Evolutionary conservation across 2,797 vertebrate species (phyloP), one percentile per base, ranked within the genome.

Genomic region (Gymnoscopelus microlampas): DNA sequence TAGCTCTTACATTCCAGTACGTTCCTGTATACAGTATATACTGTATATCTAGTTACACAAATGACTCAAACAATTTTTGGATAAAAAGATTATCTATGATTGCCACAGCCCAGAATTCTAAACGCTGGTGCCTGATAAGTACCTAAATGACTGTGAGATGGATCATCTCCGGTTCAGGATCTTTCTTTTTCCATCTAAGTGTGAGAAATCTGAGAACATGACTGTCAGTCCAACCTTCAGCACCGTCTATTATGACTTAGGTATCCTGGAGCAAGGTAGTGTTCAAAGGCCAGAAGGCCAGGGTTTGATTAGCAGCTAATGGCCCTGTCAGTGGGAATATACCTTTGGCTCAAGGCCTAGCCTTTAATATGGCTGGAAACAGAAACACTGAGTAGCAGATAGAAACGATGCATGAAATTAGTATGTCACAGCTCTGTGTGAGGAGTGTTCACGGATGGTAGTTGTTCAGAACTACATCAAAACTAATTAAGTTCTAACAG

Each of bases 201-300:
- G 78, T 81, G 49, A 55, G 93, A 93, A 94, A 95, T 51, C 76
- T 73, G 90, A 94, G 63, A 84, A 78, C 72, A 29, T 50, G 55
- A 91, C 89, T 87, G 94, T 95, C 92, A 93, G 91, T 68, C 8
- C 4, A 67, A 90, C 93, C 94, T 93, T 95, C 95, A 95, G 89
- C 94, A 48, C 73, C 75, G 81, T 84, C 70, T 84, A 90, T 92
- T 92, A 82, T 88, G 89, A 89, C 89, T 83, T 80, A 82, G 85
- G 86, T 92, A 91, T 85, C 83, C 71, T 67, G 84, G 74, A 64
- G 81, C 77, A 70, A 68, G 62, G 76, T 1, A 73, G 53, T 70
- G 91, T 93, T 94, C 92, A 93, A 94, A 92, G 87, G 26, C 1
- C 5, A 10, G 32, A 79, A 83, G 73, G 81, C 85, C 19, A 75